These are phyloP conservation scores for Nylanderia fulva DNA, from an alignment of 1,140 invertebrate genomes.

Conservation along the genomic window DNA sequence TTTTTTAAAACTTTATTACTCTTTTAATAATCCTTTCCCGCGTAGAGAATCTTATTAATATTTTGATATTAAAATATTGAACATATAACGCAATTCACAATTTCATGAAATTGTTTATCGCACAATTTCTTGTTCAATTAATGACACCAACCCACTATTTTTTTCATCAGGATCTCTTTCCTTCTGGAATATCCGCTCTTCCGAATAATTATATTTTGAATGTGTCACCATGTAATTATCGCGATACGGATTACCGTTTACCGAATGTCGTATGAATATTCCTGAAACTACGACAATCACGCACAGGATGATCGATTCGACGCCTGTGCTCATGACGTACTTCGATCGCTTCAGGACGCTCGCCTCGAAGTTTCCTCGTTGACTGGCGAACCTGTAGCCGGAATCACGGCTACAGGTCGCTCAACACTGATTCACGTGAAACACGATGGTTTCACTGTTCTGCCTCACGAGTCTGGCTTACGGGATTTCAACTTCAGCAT, in stretches of 20 bases:
- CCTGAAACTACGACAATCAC: slow-evolving; percentile 40
- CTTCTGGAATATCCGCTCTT: not conserved
- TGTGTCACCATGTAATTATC: slow-evolving; percentile 14
- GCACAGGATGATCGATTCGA: slow-evolving; percentile 56
- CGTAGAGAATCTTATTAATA: not conserved
- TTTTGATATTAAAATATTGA: not conserved
- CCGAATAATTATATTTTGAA: not conserved
- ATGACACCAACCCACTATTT: slow-evolving; percentile 47
- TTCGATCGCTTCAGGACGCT: slow-evolving; percentile 59
- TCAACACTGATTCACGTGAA: slow-evolving; percentile 58
- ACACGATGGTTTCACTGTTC: slow-evolving; percentile 69
- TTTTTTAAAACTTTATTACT: not conserved
- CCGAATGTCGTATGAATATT: not conserved
- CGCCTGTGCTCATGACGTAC: slow-evolving; percentile 58
- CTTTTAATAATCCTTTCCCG: not conserved
- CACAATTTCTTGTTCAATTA: not conserved
- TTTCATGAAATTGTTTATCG: not conserved
- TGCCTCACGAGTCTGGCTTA: slow-evolving; percentile 53
- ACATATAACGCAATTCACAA: not conserved
- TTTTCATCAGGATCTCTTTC: not conserved
- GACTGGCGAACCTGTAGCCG: slow-evolving; percentile 74
- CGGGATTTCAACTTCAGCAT: slow-evolving; percentile 64
- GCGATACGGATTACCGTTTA: slow-evolving; percentile 20
- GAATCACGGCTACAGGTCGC: slow-evolving; percentile 69
- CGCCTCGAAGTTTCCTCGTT: slow-evolving; percentile 70